Conservation (phyloP, 2,888 invertebrate species). For the Cotesia congregata region DNA sequence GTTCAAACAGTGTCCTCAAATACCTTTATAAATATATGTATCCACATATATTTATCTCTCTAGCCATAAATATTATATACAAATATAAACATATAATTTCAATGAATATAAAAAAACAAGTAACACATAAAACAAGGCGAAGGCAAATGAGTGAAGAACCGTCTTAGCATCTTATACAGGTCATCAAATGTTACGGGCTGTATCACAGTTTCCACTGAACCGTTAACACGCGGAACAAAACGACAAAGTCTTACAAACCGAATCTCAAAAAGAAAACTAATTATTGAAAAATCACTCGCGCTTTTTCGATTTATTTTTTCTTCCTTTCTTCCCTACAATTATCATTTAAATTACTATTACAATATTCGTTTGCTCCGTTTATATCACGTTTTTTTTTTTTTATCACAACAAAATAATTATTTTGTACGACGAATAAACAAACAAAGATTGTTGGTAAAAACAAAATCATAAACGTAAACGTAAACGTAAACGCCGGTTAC, state of each 20-base stretch:
- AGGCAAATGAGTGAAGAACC: conserved; percentile 26
- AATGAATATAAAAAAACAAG: conserved; percentile 8
- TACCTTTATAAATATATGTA: neutral
- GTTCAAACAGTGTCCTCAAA: conserved; percentile 3
- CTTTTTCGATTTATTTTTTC: neutral
- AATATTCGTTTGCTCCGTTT: neutral
- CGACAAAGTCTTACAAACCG: neutral
- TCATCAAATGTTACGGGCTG: conserved; percentile 27
- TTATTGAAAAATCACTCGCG: neutral
- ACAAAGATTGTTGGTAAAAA: neutral
- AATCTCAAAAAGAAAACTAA: no score
- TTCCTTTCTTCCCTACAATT: neutral
- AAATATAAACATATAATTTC: neutral
- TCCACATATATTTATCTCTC: neutral
- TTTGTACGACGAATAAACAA: neutral
- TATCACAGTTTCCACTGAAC: conserved; percentile 32
- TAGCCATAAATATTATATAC: neutral
- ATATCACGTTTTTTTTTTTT: conserved; percentile 20
- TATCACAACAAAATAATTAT: conserved; percentile 21
- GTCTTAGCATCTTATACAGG: conserved; percentile 19
- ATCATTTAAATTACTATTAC: neutral
- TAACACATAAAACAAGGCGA: conserved; percentile 38
- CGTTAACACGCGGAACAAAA: conserved; percentile 17
- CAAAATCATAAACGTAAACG: neutral
- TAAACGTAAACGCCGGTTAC: neutral